Evolutionary conservation across 2,113 vertebrate genomes (phyloP), one percentile per base, ranked within the genome.

Genomic region (Elachura formosa): DNA sequence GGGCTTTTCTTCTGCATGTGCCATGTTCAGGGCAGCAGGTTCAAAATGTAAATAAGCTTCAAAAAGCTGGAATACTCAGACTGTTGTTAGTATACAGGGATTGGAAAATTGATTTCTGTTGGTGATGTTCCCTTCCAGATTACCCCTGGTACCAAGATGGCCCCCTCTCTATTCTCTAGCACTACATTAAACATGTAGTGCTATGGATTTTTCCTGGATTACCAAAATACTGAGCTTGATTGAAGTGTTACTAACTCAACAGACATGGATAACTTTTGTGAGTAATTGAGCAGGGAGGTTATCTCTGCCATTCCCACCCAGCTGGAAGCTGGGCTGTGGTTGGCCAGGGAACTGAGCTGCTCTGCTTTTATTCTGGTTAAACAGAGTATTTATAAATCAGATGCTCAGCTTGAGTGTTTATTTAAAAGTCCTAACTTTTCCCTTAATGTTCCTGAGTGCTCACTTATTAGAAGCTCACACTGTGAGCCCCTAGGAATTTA

Each of bases 401-500:
- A 43, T 89, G 52, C 85, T 55, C 90, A 86, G 73, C 72, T 38
- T 38, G 89, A 86, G 34, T 38, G 62, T 59, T 76, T 87, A 11
- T 67, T 84, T 84, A 33, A 85, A 77, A 85, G 33, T 72, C 29
- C 48, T 56, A 86, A 90, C 48, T 81, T 84, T 80, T 76, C 22
- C 62, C 22, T 11, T 67, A 77, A 59, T 63, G 56, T 26, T 90
- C 36, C 55, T 88, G 69, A 94, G 83, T 93, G 86, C 64, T 84
- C 64, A 14, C 31, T 95, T 86, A 63, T 63, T 94, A 80, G 63
- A 59, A 74, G 84, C 58, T 93, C 92, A 82, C 74, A 58, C 77
- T 76, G 74, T 76, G 95, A 93, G 66, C 25, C 88, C 54, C 45
- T 46, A 52, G 94, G 85, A 89, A 52, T 49, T 55, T 33, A 34